These are phyloP conservation scores for Discoglossus pictus DNA, from an alignment of 2,797 vertebrate genomes.

Conservation along the genomic window DNA sequence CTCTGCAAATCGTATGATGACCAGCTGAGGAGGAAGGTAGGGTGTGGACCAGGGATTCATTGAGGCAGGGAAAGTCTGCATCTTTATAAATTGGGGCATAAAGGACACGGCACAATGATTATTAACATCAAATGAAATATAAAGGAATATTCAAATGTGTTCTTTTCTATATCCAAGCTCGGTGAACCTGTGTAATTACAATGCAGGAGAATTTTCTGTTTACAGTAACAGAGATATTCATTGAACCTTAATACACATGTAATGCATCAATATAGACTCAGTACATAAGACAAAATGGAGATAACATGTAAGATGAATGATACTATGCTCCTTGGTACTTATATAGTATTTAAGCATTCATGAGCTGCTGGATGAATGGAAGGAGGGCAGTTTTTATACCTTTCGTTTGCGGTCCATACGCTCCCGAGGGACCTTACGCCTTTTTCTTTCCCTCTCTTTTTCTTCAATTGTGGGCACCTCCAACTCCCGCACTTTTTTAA, in stretches of 20 bases:
- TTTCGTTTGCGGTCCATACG: slow-evolving; percentile 92
- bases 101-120: too few species aligned
- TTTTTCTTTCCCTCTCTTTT: slow-evolving; percentile 84
- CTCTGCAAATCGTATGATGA: slow-evolving; percentile 27
- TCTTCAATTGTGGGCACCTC: slow-evolving; percentile 85
- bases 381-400: slow-evolving; percentile 72
- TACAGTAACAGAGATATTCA: neutral
- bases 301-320: neutral
- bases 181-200: neutral
- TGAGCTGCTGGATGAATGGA: slow-evolving; percentile 22
- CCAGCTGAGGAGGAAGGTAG: slow-evolving; percentile 47
- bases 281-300: neutral
- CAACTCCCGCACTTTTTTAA: slow-evolving; percentile 93
- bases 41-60: slow-evolving; percentile 37
- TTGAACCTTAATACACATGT: too few species aligned
- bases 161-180: neutral
- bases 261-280: too few species aligned
- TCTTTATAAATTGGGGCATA: too few species aligned
- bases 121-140: too few species aligned
- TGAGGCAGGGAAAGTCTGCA: slow-evolving; percentile 37
- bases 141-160: too few species aligned
- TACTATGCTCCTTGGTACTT: neutral
- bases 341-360: neutral
- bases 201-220: neutral
- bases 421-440: slow-evolving; percentile 82